Base-by-base conservation (phyloP, 2,888 invertebrate species). In the Cabera pusaria region DNA sequence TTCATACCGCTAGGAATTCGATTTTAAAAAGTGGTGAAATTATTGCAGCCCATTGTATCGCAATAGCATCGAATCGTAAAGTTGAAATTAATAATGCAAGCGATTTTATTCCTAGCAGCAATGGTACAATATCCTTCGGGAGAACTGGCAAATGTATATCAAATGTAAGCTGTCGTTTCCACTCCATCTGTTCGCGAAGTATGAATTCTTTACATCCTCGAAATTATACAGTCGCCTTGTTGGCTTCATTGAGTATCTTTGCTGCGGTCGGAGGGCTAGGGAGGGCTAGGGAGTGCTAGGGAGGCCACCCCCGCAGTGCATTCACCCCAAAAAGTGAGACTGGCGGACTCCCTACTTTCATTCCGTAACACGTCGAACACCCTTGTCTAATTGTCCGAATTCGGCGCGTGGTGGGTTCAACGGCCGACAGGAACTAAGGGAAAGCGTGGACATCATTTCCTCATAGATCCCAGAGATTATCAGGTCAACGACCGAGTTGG, bases 261-360 rank as follows among this genome's bases (percentile, higher is more conserved):
- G 73, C 73, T 80, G 80, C 73, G 75, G 67, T 70, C 65, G 70
- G 70, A 71, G 77, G 73, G 72, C 65, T 49, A 62, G 65, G 70
- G 73, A 64, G 76, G 72, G 65, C 64, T 59, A 68, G n/a, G n/a
- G n/a, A n/a, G n/a, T n/a, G n/a, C 64, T 53, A 72, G 79, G 77
- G 77, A 76, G 71, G 67, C 72, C 29, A 54, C 78, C 77, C 81
- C 77, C 74, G 68, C 50, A 75, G 88, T 86, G 85, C 88, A 87
- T 86, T 87, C 88, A 86, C 85, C 88, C 84, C 84, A 67, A 85
- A 86, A 86, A 87, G 85, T 79, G 84, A 85, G 80, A 81, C 68
- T 71, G 64, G 56, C 59, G 64, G 6, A 62, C 64, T 61, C 47
- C 52, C 66, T 64, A 72, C 73, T 72, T 76, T 74, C 79, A 77